Conservation (phyloP, 2,113 vertebrate genomes). For the Oncorhynchus keta region DNA sequence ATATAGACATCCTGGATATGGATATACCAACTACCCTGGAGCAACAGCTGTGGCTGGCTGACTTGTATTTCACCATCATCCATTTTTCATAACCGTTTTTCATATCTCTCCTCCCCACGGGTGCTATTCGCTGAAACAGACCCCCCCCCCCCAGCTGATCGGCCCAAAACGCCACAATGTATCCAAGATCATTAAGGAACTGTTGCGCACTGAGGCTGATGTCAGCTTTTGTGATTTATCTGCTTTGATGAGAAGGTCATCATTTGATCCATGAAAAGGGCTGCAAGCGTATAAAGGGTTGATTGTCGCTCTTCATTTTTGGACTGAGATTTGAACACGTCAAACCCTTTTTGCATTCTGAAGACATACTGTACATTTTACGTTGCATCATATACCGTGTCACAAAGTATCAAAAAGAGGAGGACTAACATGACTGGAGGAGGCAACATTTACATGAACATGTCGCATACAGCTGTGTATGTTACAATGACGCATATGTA, state of each 20-base stretch:
- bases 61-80: not conserved
- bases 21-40: too few relatives aligned
- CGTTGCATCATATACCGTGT: too few relatives aligned
- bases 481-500: too few relatives aligned
- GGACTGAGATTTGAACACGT: too few relatives aligned
- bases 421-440: too few relatives aligned
- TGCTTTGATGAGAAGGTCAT: not conserved
- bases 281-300: not conserved
- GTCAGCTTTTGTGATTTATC: too few relatives aligned
- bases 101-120: not conserved
- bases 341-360: too few relatives aligned
- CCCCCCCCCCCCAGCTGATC: not conserved
- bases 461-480: too few relatives aligned
- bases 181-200: not conserved
- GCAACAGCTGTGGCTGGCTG: not conserved
- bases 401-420: too few relatives aligned
- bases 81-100: slow-evolving; percentile 8
- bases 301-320: not conserved
- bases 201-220: not conserved
- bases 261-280: not conserved
- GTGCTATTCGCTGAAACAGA: not conserved
- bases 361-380: too few relatives aligned
- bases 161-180: not conserved
- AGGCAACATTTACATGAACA: too few relatives aligned
- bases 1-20: too few relatives aligned